phyloP scores from a whole-genome alignment of 1,140 invertebrate species.

The Archegozetes longisetosus region DNA sequence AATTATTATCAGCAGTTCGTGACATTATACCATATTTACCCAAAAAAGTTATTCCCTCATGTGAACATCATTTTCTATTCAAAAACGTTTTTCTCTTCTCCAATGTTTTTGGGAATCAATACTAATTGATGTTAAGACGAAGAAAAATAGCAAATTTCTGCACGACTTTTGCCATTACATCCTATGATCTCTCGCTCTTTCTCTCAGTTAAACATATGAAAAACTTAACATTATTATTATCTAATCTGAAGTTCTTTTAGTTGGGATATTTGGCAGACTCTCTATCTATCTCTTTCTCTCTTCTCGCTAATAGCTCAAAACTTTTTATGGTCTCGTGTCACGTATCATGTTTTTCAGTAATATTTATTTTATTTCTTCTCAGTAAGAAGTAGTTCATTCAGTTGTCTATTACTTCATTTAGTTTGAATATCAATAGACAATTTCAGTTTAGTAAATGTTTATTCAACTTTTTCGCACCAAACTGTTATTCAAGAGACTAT shows the following conservation, averaged over 20 bases:
- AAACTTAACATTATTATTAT: background rate
- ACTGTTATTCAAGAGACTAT: too few relatives aligned
- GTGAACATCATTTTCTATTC: background rate
- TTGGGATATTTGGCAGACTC: background rate
- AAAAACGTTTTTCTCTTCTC: background rate
- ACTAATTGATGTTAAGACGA: background rate
- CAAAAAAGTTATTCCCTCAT: background rate
- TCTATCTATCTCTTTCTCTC: background rate
- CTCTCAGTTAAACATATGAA: background rate
- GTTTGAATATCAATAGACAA: too few relatives aligned
- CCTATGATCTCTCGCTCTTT: background rate
- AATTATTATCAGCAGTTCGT: background rate
- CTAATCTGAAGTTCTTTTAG: too few relatives aligned
- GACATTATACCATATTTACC: background rate
- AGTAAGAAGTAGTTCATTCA: too few relatives aligned
- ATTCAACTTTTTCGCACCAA: too few relatives aligned
- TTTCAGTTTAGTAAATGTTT: too few relatives aligned
- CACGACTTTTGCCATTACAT: background rate
- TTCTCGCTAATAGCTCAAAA: too few relatives aligned
- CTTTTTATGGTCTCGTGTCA: background rate
- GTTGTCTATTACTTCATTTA: too few relatives aligned
- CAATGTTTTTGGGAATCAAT: background rate
- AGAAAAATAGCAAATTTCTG: background rate
- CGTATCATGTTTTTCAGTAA: too few relatives aligned
- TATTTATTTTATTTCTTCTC: too few relatives aligned